Base-by-base conservation (phyloP, 2,797 vertebrate species). In the Numenius phaeopus region DNA sequence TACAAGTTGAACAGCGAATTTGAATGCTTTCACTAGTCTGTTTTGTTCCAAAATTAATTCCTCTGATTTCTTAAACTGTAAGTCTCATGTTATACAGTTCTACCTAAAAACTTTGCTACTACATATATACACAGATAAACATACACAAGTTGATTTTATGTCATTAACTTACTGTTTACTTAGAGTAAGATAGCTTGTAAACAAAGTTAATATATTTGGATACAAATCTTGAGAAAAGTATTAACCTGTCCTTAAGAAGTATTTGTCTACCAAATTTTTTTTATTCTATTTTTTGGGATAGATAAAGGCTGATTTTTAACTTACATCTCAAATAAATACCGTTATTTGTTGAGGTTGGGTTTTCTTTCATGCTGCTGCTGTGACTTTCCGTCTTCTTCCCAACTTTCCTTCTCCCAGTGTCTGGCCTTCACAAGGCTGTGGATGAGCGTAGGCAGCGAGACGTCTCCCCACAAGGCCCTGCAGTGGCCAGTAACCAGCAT, bases 151-250 rank as follows among this genome's bases (percentile, higher is more conserved):
- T 92, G 95, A 76, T 97, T 83, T 87, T 86, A 57, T 42, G 42
- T 66, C 92, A 58, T 54, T 86, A 49, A 91, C 77, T 78, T 86
- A 49, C 72, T 87, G 81, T 81, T 81, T 65, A 47, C 46, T 55
- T n/a, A 47, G 54, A 73, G 82, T 57, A 64, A 91, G 32, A 24
- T 1, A 40, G 22, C 54, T 90, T 91, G 50, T 92, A 86, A 95
- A 87, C 85, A 93, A 96, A 97, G 59, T 73, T 96, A 93, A 92
- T 97, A 95, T 96, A 98, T 96, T 95, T 76, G 83, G 92, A 83
- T 37, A 32, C 91, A 97, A 96, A 59, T 42, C n/a, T 3, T 65
- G 29, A 82, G 37, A 26, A n/a, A 55, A 82, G 5, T 3, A 32
- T 65, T 89, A 15, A 80, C 71, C 90, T 83, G 37, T 66, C 62